Evolutionary conservation across 1,140 invertebrate genomes (phyloP).

Genomic region (Drosophila truncata): DNA sequence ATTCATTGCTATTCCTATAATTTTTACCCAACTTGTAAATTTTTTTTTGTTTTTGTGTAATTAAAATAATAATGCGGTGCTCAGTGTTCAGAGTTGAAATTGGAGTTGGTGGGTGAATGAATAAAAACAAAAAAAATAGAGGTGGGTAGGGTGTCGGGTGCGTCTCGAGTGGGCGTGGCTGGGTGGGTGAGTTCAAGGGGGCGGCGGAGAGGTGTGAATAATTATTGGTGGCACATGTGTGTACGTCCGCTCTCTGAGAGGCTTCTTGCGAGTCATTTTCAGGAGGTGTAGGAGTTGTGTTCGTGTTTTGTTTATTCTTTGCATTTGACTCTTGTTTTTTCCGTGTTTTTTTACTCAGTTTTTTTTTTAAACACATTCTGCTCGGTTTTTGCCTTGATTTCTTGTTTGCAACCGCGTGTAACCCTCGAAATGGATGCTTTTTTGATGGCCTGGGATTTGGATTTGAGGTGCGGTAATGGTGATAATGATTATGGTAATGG

Average conservation of each 20-base stretch:
- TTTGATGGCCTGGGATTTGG: conserved; percentile 31
- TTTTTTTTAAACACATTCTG: conserved; percentile 27
- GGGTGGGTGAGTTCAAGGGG: background rate
- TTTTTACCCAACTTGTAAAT: conserved; percentile 11
- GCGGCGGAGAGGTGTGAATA: conserved; percentile 66
- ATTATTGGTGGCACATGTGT: conserved; percentile 74
- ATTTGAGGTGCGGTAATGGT: conserved; percentile 30
- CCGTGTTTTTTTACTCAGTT: background rate
- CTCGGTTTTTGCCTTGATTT: conserved; percentile 39
- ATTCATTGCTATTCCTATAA: background rate
- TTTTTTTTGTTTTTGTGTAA: conserved; percentile 66
- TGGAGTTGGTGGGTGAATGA: conserved; percentile 23
- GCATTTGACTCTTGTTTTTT: conserved; percentile 51
- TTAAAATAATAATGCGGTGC: conserved; percentile 77
- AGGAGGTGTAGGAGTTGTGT: background rate
- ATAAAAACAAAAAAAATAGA: background rate
- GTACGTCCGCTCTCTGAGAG: conserved; percentile 28
- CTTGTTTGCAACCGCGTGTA: conserved; percentile 34
- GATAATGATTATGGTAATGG: conserved; percentile 29
- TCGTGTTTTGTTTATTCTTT: conserved; percentile 54
- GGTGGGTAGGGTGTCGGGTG: conserved; percentile 16
- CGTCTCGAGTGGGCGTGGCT: conserved; percentile 70
- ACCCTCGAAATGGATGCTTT: conserved; percentile 24
- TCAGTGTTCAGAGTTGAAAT: conserved; percentile 45
- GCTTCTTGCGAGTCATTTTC: conserved; percentile 29